Evolutionary conservation across 2,113 vertebrate species (phyloP).

Genomic region (Anseranas semipalmata): DNA sequence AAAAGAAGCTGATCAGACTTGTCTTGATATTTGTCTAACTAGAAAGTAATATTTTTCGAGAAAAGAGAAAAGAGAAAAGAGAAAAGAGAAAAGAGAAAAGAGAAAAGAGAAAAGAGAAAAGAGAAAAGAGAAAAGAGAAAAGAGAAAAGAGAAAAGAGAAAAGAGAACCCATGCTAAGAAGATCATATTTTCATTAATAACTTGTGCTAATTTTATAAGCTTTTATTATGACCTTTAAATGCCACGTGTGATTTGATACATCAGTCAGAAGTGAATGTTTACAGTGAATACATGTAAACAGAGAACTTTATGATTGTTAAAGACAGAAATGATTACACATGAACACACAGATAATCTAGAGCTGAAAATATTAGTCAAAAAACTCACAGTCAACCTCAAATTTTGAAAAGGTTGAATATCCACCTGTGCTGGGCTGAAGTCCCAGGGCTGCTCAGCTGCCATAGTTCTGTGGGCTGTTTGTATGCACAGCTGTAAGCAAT

Average conservation of each 20-base stretch:
- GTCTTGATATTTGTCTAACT: background rate
- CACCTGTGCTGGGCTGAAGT: background rate
- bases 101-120: background rate
- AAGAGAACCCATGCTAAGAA: background rate
- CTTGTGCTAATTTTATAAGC: background rate
- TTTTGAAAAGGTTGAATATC: background rate
- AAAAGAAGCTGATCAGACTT: conserved; percentile 10
- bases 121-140: background rate
- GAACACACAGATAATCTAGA: background rate
- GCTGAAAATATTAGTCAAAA: background rate
- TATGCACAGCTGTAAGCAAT: background rate
- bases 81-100: background rate
- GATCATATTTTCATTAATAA: background rate
- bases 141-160: background rate
- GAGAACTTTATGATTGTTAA: background rate
- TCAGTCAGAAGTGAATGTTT: background rate
- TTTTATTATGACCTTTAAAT: background rate
- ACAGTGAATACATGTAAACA: background rate
- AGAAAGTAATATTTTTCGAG: background rate
- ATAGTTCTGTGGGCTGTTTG: background rate
- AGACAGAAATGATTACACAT: background rate
- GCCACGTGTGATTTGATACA: background rate
- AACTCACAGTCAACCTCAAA: background rate
- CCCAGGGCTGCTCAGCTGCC: background rate
- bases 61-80: background rate